Base-by-base conservation (phyloP, 2,888 invertebrate genomes). In the Eupithecia centaureata region DNA sequence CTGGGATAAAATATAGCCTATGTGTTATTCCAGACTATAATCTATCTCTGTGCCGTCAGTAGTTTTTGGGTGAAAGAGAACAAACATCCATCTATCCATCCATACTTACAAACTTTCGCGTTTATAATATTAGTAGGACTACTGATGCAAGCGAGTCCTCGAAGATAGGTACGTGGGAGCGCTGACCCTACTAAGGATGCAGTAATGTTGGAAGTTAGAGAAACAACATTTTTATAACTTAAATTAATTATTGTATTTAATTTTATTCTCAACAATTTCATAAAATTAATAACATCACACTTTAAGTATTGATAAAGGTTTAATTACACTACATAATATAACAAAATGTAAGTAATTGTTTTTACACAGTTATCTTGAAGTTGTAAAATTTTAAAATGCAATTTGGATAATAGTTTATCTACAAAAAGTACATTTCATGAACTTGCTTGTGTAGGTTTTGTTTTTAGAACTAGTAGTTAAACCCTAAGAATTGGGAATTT, bases 221-320 rank as follows among this genome's bases (percentile, higher is more conserved):
- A 47, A 47, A 47, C 22, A 47, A 47, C 22, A 47, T 18, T 4
- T 47, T 47, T 47, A 47, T 47, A 47, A 47, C 47, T 47, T 47
- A 56, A 56, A 56, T n/a, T 56, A 61, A 47, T 69, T 57, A 57
- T 38, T 66, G 30, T 30, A n/a, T 56, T 56, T 33, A 33, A 33
- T 33, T 8, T 38, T 87, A 86, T 85, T 87, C 78, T 80, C 81
- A 89, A 88, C 88, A 88, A 75, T 83, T 87, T 81, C 82, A 83
- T 87, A 87, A 86, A 86, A 83, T 86, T 82, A 82, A 77, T 80
- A 78, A 78, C 73, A 71, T 76, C 75, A 77, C n/a, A 78, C 75
- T 73, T 76, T 71, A 67, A 28, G 28, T 56, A 56, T 30, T 56
- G 28, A 30, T 56, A 56, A n/a, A 28, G 13, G 7, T 30, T 15